Base-by-base conservation (phyloP, 2,797 vertebrate genomes). In the Alauda arvensis region DNA sequence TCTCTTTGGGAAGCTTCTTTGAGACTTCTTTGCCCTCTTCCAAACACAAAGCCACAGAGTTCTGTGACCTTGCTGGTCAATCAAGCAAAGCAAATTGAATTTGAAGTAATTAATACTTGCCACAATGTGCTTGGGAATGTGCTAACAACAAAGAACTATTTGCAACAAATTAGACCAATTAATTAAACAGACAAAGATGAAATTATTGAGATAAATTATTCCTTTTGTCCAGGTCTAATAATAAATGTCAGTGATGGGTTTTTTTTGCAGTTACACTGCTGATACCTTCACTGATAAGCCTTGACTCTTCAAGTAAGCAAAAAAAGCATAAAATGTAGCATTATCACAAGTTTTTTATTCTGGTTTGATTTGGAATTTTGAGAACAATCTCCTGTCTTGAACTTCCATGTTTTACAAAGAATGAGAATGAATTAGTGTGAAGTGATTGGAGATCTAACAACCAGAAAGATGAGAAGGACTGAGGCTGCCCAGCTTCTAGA, bases 51-150 rank as follows among this genome's bases (percentile, higher is more conserved):
- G 19, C n/a, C 25, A 19, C 33, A 71, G 49, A 68, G 14, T n/a
- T 26, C 61, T 84, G 53, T 82, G 80, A 91, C 75, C 77, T 90
- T 2, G 1, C 52, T 90, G 80, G 68, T 65, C 80, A 79, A 40
- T 62, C 85, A 90, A 90, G 75, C 87, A 85, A 85, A 93, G 26
- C 61, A 90, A 92, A 88, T 90, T 74, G 48, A 91, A 89, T 93
- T 90, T 82, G 51, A 81, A 68, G 74, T 79, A 79, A 92, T 91
- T 83, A 92, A 85, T 87, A 62, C 65, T 83, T 89, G 51, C 75
- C 71, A 89, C 40, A 68, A 25, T 70, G 77, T 84, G 18, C 77
- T 77, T 85, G 57, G 53, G 63, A 92, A 90, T 83, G 52, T 21
- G n/a, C 57, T 85, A 92, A 92, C 51, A 90, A 61, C 74, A 0